Base-by-base conservation (phyloP, 1,140 invertebrate species). In the Apis florea region DNA sequence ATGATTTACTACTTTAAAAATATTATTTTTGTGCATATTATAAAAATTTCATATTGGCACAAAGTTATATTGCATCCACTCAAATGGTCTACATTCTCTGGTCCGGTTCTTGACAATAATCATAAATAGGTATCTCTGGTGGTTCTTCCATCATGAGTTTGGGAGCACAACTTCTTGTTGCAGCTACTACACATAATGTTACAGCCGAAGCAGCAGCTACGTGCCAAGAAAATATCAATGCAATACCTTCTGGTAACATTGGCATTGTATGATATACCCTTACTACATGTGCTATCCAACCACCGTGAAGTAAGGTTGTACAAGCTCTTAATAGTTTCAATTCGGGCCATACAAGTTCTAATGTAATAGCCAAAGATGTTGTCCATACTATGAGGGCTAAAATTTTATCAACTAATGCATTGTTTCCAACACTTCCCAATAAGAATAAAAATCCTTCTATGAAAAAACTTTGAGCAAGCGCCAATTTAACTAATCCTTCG, bases 201-300 rank as follows among this genome's bases (percentile, higher is more conserved):
- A 93, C 82, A 11, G 88, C 88, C 56, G 91, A 92, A 40, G 92
- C 91, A 31, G 85, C 90, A 54, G 92, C 92, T 47, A 92, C 80
- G 49, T 94, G 92, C 93, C 92, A 93, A 12, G 93, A 90, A 71
- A 93, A 93, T 24, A 89, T 85, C 0, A 94, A 69, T n/a, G 90
- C 90, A n/a, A 93, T 88, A 83, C 87, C 89, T 61, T 90, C 87
- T 21, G 85, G 31, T 10, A 74, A 59, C 1, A 89, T 56, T 68
- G 75, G 58, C 12, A 86, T 82, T 11, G 75, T 72, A 8, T 81
- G 84, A 71, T 88, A 87, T 31, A 91, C 72, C 71, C 91, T 71
- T 13, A 93, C 89, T 88, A 92, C 91, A 59, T 93, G 93, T 11
- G 91, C 90, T 59, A 93, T 91, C 93, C 93, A 94, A 71, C 85